Base-by-base conservation (phyloP, 2,888 invertebrate genomes). In the Abrostola tripartita region DNA sequence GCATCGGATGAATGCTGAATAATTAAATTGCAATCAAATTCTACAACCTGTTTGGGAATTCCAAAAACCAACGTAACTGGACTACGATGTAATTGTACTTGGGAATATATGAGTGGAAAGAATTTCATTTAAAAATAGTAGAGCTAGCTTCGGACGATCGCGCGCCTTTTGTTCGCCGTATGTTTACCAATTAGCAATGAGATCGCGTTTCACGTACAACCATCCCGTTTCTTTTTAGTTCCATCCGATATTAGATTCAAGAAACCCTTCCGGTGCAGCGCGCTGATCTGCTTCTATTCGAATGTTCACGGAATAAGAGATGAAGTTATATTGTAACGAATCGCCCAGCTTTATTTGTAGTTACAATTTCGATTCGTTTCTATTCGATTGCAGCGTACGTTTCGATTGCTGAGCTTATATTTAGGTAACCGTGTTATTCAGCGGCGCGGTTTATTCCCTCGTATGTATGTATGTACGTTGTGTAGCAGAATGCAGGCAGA, bases 111-210 rank as follows among this genome's bases (percentile, higher is more conserved):
- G 88, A 90, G 84, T 86, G 76, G 82, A 88, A 92, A 90, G 91
- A 93, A 92, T 93, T 92, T 92, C 85, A 93, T 92, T 92, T 90
- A 83, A 90, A 92, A 91, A 90, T 90, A 88, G 88, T 90, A 76
- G 78, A 77, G 82, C 80, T 79, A 84, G 72, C 83, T 76, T 82
- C 78, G 75, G 59, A 74, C 81, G 83, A 85, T 88, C 85, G 82
- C 80, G 79, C 68, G 84, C 86, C 84, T 81, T 86, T 85, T 79
- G 84, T 85, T 84, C 87, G 87, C 85, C 83, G 87, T 87, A 86
- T 91, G 91, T 89, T 90, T 91, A 89, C 90, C 88, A 92, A 92
- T 92, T 90, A 92, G 90, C 83, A 77, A 78, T 74, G 75, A 69
- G 75, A 64, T 69, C 74, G 71, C 71, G 66, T 66, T 81, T 75